Base-by-base conservation (phyloP, 2,888 invertebrate species). In the Diloba caeruleocephala region DNA sequence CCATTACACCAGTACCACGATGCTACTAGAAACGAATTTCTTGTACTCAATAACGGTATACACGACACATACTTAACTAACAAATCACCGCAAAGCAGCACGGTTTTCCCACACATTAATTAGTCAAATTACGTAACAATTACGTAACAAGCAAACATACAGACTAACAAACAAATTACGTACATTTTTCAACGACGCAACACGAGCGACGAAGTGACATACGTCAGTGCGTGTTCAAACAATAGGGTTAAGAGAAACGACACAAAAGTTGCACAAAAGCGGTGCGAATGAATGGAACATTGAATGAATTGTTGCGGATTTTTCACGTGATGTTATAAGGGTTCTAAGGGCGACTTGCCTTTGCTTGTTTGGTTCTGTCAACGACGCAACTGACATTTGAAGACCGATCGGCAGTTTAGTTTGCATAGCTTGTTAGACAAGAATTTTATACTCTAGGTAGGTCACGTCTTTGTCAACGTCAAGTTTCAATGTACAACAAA, bases 151-250 rank as follows among this genome's bases (percentile, higher is more conserved):
- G 19, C 45, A 50, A 52, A 55, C 50, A 55, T 31, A 14, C 17
- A 42, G 21, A 46, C 48, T 43, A 13, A 44, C 43, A 34, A 49
- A 71, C 71, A 67, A 64, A 74, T 71, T 19, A 59, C 55, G 31
- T 37, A 41, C 60, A 67, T 73, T 67, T 71, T 64, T 72, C 57
- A 69, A 60, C 43, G 43, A 50, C 34, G 50, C 50, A 52, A 63
- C 49, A 10, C 52, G 13, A 54, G 50, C 56, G 67, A 59, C 68
- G 51, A 50, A 41, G 50, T 58, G 67, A 59, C 68, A 55, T 52
- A 41, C 49, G 43, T 66, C 66, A 55, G 37, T 45, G 33, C 33
- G 34, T 44, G 4, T 19, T 42, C 36, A 12, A 32, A 71, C 71
- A 71, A 69, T 55, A 42, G 55, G 15, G 37, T 63, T 53, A 37